Base-by-base conservation (phyloP, 2,113 vertebrate genomes). In the Nothocercus julius region DNA sequence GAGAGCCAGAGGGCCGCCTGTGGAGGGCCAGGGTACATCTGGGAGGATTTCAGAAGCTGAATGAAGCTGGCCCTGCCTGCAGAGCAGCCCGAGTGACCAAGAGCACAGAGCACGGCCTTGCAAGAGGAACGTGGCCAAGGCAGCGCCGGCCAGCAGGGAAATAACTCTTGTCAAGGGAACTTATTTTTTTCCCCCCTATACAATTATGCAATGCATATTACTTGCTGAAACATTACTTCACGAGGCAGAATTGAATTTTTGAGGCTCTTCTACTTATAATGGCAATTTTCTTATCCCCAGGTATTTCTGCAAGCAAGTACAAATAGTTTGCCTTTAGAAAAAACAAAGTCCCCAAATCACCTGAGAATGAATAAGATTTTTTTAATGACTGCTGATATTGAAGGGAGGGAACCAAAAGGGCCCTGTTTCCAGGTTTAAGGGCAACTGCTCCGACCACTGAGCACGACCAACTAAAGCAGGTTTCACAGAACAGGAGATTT, bases 31-130 rank as follows among this genome's bases (percentile, higher is more conserved):
- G 59, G 15, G 64, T 22, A 72, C 7, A 42, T 6, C 70, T 28
- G 15, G 0, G 0, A 69, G 40, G 47, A 82, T 9, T 2, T 4
- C n/a, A 94, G 54, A 59, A 36, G 14, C 17, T 38, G 28, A 32
- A 83, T 74, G n/a, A 75, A 81, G 0, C 1, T 86, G 54, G 49
- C 28, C 13, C 40, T 62, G 45, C 34, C 58, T 56, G 45, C 27
- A 54, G 38, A 25, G 38, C 61, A 67, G 56, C 24, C 69, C 78
- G 12, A 64, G 17, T 28, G 44, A 83, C 49, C 47, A 30, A 47
- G 45, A 64, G 40, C 28, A 54, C 16, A 34, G 24, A 69, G 61
- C 36, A 73, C 20, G 34, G 59, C 16, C 10, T 56, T n/a, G 21
- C 25, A 70, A 68, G 11, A 72, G 85, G 83, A 90, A 36, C 34